phyloP scores from a whole-genome alignment of 1,140 invertebrate species.

The Drosophila quadrilineata region DNA sequence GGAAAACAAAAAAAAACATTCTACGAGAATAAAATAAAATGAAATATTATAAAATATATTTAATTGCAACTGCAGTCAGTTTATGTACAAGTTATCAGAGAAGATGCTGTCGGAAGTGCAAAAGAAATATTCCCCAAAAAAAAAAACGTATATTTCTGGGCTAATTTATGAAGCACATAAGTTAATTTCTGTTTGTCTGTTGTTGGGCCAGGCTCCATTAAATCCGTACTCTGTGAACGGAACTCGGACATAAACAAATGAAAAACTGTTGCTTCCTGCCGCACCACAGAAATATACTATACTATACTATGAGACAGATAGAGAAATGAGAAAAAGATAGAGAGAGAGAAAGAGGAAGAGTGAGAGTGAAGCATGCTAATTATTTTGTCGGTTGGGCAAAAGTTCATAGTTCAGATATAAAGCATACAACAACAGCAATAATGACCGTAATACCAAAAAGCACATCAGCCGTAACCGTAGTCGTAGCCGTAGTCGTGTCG shows the following conservation, averaged over 20 bases:
- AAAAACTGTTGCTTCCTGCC: conserved; percentile 74
- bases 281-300: no score
- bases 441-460: conserved; percentile 36
- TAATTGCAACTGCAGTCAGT: conserved; percentile 12
- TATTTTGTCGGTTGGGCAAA: conserved; percentile 74
- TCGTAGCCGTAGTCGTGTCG: conserved; percentile 3
- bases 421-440: conserved; percentile 45
- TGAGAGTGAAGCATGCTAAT: conserved; percentile 53
- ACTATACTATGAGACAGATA: neutral
- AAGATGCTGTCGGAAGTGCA: conserved; percentile 14
- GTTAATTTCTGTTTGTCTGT: conserved; percentile 73
- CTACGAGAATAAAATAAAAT: no score
- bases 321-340: neutral
- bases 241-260: conserved; percentile 63
- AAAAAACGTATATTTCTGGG: conserved; percentile 62
- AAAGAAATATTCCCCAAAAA: no score
- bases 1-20: no score
- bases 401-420: conserved; percentile 75
- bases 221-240: conserved; percentile 52
- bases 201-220: conserved; percentile 66
- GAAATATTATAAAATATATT: no score
- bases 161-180: conserved; percentile 79
- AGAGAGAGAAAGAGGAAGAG: neutral
- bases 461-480: conserved; percentile 9
- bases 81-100: conserved; percentile 21